Evolutionary conservation across 2,888 invertebrate genomes (phyloP).

Genomic region (Diogma glabrata): DNA sequence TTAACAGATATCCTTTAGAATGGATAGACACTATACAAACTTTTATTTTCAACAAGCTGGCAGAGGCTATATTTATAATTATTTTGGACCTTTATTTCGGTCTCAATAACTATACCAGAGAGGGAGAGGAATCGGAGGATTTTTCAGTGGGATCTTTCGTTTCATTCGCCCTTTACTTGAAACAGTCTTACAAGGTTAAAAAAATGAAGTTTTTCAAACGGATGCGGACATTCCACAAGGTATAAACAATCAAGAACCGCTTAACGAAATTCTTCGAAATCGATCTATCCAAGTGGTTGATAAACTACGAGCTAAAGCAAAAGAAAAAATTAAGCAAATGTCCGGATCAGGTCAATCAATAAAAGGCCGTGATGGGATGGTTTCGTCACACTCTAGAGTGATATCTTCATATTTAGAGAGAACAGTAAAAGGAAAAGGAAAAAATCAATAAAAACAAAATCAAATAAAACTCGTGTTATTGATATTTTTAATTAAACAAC

Average conservation of each 20-base stretch:
- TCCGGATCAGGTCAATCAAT: not conserved
- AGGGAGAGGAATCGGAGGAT: conserved; percentile 1
- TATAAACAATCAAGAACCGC: too few species aligned
- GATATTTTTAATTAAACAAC: conserved; percentile 1
- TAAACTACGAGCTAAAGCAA: not conserved
- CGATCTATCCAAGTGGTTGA: not conserved
- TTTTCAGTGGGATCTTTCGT: not conserved
- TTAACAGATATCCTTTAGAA: too few species aligned
- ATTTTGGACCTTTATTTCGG: conserved; percentile 2
- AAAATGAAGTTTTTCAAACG: too few species aligned
- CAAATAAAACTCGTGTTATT: not conserved
- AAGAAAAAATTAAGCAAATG: not conserved
- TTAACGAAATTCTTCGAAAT: not conserved
- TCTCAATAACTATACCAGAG: not conserved
- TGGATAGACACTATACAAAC: not conserved
- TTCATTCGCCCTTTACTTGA: not conserved
- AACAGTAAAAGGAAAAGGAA: not conserved
- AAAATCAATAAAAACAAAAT: too few species aligned
- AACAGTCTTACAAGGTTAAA: not conserved
- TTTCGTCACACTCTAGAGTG: not conserved
- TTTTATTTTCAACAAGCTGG: not conserved
- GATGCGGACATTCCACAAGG: too few species aligned
- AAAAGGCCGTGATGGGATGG: too few species aligned
- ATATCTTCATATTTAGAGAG: too few species aligned
- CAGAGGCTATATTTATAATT: not conserved